Evolutionary conservation across 2,797 vertebrate species (phyloP).

Genomic region (Acanthornis magna): DNA sequence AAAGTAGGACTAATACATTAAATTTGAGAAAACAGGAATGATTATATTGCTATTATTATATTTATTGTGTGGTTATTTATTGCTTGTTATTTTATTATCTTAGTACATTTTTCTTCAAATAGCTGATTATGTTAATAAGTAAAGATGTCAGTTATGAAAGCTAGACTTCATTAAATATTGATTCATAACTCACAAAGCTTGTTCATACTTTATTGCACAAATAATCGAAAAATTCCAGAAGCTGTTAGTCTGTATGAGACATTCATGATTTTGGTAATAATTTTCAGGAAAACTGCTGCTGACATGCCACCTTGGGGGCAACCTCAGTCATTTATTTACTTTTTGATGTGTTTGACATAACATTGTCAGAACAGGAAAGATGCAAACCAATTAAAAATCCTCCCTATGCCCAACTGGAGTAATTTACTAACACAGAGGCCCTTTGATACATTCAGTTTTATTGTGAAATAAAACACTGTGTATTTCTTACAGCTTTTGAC

Average conservation of each 20-base stretch:
- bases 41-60: background rate
- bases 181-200: conserved; percentile 33
- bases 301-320: conserved; percentile 45
- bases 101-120: conserved; percentile 15
- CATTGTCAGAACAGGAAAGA: conserved; percentile 53
- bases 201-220: conserved; percentile 33
- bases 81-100: background rate
- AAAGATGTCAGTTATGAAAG: background rate
- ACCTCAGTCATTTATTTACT: conserved; percentile 58
- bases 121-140: conserved; percentile 36
- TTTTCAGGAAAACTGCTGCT: conserved; percentile 39
- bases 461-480: conserved; percentile 62
- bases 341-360: conserved; percentile 63
- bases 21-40: background rate
- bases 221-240: conserved; percentile 11
- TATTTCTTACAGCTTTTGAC: conserved; percentile 55
- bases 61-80: background rate
- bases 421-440: conserved; percentile 48
- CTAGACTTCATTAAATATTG: conserved; percentile 53
- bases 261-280: conserved; percentile 56
- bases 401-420: conserved; percentile 40
- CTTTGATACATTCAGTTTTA: conserved; percentile 58
- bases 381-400: conserved; percentile 67
- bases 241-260: conserved; percentile 12
- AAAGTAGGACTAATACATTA: background rate